Base-by-base conservation (phyloP, 64 coral and sea anemone species). In the Hydrozoanthus tunicans region DNA sequence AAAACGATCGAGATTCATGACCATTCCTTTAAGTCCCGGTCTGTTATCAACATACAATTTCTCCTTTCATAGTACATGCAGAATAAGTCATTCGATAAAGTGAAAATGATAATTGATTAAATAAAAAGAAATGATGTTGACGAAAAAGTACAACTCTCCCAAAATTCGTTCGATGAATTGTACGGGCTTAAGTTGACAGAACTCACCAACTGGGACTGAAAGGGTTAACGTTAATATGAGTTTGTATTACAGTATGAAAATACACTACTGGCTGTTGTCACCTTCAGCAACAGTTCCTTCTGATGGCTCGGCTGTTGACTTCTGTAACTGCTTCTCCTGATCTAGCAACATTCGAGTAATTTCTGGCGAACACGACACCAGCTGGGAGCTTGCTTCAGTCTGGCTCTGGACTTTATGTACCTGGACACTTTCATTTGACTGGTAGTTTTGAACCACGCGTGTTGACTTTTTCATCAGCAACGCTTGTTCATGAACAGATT, bases 271-370 rank as follows among this genome's bases (percentile, higher is more conserved):
- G 58, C 60, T 74, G 54, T 25, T 60, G 3, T 27, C 69, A 55
- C 61, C 9, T 88, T 88, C 66, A 58, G 55, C 23, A 12, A 10
- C 13, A 58, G 23, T 59, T 51, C 58, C 24, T 13, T 17, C 56
- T 13, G 24, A 73, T 27, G 84, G 27, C 74, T 70, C 84, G 9
- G 74, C 59, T 26, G 32, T 43, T 43, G 32, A 43, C 32, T 43
- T 43, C 32, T 43, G 32, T 43, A 43, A 43, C 32, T 43, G 32
- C 32, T 43, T 43, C 32, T 43, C 32, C 32, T 43, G 32, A 43
- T 88, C 84, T 59, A 74, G 68, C 9, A 88, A 52, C 84, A 88
- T 88, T 26, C 15, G 17, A 24, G 68, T 88, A 74, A 88, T 75
- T 6, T 88, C 84, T 3, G 84, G 84, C 15, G 69, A 88, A 74